Evolutionary conservation across 2,888 invertebrate species (phyloP).

Genomic region (Siphlonurus alternatus): DNA sequence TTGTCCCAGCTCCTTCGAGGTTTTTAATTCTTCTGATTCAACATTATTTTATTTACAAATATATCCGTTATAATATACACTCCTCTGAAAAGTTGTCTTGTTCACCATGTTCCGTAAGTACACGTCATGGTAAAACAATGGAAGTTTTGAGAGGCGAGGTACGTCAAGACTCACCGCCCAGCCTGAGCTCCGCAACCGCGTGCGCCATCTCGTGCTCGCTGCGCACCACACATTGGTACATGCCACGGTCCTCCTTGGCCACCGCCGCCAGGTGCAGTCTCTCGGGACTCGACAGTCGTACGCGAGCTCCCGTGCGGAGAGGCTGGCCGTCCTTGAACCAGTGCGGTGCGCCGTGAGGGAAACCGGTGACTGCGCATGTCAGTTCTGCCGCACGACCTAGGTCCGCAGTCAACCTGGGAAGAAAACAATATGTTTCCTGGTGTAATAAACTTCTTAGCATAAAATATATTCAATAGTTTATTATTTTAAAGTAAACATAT

Average conservation of each 20-base stretch:
- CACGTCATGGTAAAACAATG: too few species aligned
- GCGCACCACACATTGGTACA: conserved; percentile 29
- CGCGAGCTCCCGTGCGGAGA: conserved; percentile 25
- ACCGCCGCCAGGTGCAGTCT: conserved; percentile 30
- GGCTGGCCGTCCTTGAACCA: conserved; percentile 34
- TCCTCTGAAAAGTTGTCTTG: too few species aligned
- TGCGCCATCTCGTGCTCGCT: conserved; percentile 30
- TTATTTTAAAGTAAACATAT: too few species aligned
- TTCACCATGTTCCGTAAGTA: too few species aligned
- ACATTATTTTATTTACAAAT: too few species aligned
- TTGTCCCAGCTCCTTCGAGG: too few species aligned
- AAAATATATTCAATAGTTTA: too few species aligned
- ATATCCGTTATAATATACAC: too few species aligned
- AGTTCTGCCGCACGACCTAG: conserved; percentile 31
- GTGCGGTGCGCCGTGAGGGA: conserved; percentile 25
- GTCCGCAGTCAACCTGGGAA: conserved; percentile 28
- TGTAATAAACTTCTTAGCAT: too few species aligned
- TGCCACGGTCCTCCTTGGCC: conserved; percentile 28
- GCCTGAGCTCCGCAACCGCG: conserved; percentile 27
- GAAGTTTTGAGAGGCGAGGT: too few species aligned
- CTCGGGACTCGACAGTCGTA: conserved; percentile 29
- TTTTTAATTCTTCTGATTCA: too few species aligned
- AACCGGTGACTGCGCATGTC: conserved; percentile 26
- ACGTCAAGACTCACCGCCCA: conserved; percentile 27
- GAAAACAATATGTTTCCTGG: background rate